A percentile compares a stretch with the other conserved stretches of the same genome.
These are phyloP conservation scores for Cyclopterus lumpus DNA, from an alignment of 2,797 vertebrate species.

Conservation along the genomic window DNA sequence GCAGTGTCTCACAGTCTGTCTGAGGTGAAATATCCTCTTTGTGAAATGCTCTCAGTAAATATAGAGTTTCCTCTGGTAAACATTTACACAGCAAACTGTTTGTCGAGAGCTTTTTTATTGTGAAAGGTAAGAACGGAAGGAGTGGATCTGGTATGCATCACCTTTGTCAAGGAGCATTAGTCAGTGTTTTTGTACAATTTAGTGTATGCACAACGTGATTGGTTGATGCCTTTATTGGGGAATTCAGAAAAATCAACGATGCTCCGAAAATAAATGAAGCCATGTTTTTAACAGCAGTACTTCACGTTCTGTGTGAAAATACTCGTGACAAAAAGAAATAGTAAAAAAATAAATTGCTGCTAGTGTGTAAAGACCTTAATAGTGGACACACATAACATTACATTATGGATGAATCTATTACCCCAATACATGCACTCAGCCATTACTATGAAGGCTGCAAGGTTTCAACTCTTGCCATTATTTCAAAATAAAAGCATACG, in stretches of 20 bases:
- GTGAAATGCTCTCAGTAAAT: no score
- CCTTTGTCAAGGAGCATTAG: background rate
- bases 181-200: background rate
- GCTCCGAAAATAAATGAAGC: background rate
- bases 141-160: no score
- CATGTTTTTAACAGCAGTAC: background rate
- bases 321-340: background rate
- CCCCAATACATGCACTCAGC: background rate
- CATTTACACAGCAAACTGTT: no score
- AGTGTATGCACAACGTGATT: background rate
- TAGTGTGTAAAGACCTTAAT: background rate
- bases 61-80: no score
- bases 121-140: no score
- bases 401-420: background rate
- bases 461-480: background rate
- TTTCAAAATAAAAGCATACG: background rate
- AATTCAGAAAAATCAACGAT: background rate
- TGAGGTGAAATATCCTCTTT: no score
- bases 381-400: background rate
- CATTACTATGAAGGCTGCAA: background rate
- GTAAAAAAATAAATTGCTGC: background rate
- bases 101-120: no score
- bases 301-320: background rate
- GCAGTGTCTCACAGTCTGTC: no score
- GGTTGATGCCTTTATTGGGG: background rate